Evolutionary conservation across 2,888 invertebrate species (phyloP), one percentile per base, ranked within the genome.

Genomic region (Gymnosoma rotundatum): DNA sequence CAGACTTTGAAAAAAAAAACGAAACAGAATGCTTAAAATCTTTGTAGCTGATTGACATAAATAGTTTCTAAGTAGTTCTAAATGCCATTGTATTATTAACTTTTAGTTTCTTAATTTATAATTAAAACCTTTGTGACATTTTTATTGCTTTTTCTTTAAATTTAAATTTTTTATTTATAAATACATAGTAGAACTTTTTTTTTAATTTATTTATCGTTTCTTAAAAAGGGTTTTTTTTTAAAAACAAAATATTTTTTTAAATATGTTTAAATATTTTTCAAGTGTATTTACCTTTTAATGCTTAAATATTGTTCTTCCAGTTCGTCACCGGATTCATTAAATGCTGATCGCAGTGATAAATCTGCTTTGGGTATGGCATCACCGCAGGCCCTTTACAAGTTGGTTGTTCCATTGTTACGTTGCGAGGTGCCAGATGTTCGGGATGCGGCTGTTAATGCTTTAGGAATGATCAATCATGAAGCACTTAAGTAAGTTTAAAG

Each of bases 341-440:
- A 95, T 91, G 95, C 95, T 45, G 97, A 97, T 93, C 95, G 97
- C 87, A 94, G 94, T 89, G 97, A 97, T 87, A 96, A 95, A 88
- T 96, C 96, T 89, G 93, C 93, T 10, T 90, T 92, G 87, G 93
- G 94, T 52, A 95, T 94, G 86, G 96, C 97, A 58, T 95, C 97
- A 54, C 98, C 98, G 0, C 94, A 95, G 45, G 96, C 96, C 36
- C 93, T 99, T 42, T 99, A 99, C 92, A 98, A 98, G 93, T 94
- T 98, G 87, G 95, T 98, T 14, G 97, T 98, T 79, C 98, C 98
- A 10, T 94, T 99, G 87, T 94, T 99, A 74, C 94, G 98, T 74
- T 98, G 98, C 93, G 99, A 99, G 92, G 96, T 96, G 73, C 94
- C 95, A 1, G 99, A 99, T 91, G 97, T 99, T 85, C 93, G 99